Evolutionary conservation across 2,113 vertebrate species (phyloP).

Genomic region (Periophthalmus modestus): DNA sequence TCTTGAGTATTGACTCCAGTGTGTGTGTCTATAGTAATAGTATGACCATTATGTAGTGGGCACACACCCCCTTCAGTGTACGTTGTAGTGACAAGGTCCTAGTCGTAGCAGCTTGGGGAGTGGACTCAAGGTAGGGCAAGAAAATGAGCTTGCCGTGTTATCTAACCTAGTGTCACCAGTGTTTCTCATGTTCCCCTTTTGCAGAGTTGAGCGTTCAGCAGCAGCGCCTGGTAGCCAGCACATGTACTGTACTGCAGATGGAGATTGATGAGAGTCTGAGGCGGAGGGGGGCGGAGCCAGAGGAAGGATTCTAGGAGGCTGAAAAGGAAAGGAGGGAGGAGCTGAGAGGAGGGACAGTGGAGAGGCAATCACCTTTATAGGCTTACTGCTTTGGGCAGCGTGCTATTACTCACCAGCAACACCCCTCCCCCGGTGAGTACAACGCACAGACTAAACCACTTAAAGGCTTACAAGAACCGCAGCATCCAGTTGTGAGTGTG

Average conservation of each 20-base stretch:
- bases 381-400: slow-evolving; percentile 44
- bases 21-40: slow-evolving; percentile 29
- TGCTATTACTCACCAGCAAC: slow-evolving; percentile 40
- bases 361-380: slow-evolving; percentile 62
- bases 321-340: slow-evolving; percentile 42
- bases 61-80: slow-evolving; percentile 47
- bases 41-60: slow-evolving; percentile 45
- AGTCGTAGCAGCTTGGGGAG: slow-evolving; percentile 43
- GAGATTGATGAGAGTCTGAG: slow-evolving; percentile 44
- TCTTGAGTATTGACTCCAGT: slow-evolving; percentile 57
- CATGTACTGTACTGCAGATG: slow-evolving; percentile 52
- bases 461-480: slow-evolving; percentile 24
- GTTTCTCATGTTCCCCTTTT: slow-evolving; percentile 20
- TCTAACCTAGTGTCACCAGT: slow-evolving; percentile 35
- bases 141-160: slow-evolving; percentile 30
- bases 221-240: slow-evolving; percentile 25
- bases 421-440: slow-evolving; percentile 29
- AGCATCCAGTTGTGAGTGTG: slow-evolving; percentile 26
- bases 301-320: slow-evolving; percentile 22
- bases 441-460: slow-evolving; percentile 33
- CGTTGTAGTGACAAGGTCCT: slow-evolving; percentile 55
- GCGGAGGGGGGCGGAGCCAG: slow-evolving; percentile 44
- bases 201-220: slow-evolving; percentile 5
- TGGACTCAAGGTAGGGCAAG: slow-evolving; percentile 6
- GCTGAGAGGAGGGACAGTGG: slow-evolving; percentile 21